Evolutionary conservation across 2,113 vertebrate species (phyloP), one percentile per base, ranked within the genome.

Genomic region (Hemiscyllium ocellatum): DNA sequence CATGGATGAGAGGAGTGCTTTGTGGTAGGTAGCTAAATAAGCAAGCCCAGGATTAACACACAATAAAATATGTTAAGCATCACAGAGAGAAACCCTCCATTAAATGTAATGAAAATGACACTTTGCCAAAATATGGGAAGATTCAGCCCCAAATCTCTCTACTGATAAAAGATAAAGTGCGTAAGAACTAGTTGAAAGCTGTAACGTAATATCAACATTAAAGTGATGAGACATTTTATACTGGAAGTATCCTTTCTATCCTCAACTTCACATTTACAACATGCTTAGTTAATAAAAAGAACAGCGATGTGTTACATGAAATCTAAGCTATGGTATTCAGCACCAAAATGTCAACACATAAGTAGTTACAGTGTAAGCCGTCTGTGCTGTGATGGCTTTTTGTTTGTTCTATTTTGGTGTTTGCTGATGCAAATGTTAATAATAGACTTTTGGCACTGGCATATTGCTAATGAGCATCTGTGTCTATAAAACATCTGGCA

Each of bases 401-500:
- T n/a, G 7, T 66, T 33, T 90, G 50, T 61, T 90, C 87, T 91
- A 66, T 66, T 66, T n/a, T 65, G 29, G 33, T 66, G 56, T 91
- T 37, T 66, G 78, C 4, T 7, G 7, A 42, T 72, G 47, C 42
- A 69, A 95, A 72, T 95, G 66, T 26, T 70, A 72, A 94, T 42
- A 65, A 91, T 70, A 26, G 42, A 95, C 37, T 70, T 69, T 95
- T 95, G 68, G 68, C 93, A 70, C 10, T 2, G 37, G 47, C 37
- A 95, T 47, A 37, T 26, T 68, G 29, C 6, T 20, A 69, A 26
- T 69, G 42, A 3, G 47, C 93, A 95, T 20, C 26, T 72, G 66
- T 69, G 42, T 47, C 93, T 29, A 12, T 42, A 94, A 70, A 72
- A 95, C 68, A 95, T 94, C 91, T 72, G 93, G 93, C 22, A 70